Evolutionary conservation across 1,140 invertebrate genomes (phyloP).

Genomic region (Pogonognathellus flavescens): DNA sequence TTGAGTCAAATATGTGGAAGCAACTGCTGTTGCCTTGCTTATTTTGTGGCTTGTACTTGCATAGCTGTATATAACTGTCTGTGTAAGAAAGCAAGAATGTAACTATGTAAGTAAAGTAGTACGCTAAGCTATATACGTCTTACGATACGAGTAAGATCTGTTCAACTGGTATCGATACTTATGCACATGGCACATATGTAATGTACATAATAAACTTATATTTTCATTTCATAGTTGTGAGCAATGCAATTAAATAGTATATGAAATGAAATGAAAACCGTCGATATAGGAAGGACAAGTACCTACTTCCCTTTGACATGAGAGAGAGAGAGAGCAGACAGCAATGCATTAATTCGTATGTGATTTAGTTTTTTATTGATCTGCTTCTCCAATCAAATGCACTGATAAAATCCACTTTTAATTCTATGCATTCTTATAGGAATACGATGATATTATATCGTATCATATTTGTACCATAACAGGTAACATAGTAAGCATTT

Average conservation of each 20-base stretch:
- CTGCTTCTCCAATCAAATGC: constrained; percentile 19
- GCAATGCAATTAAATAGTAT: too few species aligned
- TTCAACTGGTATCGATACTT: background rate
- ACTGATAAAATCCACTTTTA: background rate
- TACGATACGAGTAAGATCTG: background rate
- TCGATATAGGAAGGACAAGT: constrained; percentile 27
- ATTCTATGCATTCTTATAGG: too few species aligned
- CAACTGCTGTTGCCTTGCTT: too few species aligned
- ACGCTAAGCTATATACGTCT: background rate
- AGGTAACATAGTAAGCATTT: too few species aligned
- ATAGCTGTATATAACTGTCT: too few species aligned
- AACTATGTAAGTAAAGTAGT: background rate
- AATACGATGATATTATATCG: too few species aligned
- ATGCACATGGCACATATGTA: too few species aligned
- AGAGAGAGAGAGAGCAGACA: constrained; percentile 19
- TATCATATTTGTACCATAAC: too few species aligned
- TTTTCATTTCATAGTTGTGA: too few species aligned
- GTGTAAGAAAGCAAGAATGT: background rate
- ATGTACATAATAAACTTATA: too few species aligned
- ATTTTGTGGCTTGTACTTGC: too few species aligned
- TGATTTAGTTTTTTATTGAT: constrained; percentile 15
- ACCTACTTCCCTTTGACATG: constrained; percentile 21
- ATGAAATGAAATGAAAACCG: constrained; percentile 24
- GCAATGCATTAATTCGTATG: background rate
- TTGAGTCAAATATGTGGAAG: too few species aligned